Evolutionary conservation across 1,140 invertebrate species (phyloP), one percentile per base, ranked within the genome.

Genomic region (Bombus sylvicola): DNA sequence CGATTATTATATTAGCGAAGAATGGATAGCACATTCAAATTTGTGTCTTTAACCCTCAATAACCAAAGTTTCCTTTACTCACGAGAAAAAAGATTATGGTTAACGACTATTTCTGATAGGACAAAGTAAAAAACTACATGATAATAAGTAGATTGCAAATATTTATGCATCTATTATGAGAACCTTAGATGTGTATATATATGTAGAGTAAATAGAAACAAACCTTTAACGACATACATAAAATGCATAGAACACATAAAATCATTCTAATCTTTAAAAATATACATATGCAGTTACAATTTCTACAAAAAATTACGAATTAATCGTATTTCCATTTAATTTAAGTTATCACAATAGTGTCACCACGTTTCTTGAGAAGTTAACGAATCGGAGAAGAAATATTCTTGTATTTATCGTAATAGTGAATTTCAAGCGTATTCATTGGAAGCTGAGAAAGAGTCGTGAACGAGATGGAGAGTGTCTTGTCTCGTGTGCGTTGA

Each of bases 401-500:
- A 57, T 89, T 62, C 75, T 25, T 22, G 62, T 59, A 68, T 81
- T 83, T 89, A 81, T 89, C 80, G 15, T 66, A 77, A 9, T 87
- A 81, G 85, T 79, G 75, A 84, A 81, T 83, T 77, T 59, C 87
- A 80, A 72, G 69, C 62, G 74, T 68, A 76, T 87, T 89, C 72
- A 69, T 80, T 64, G 39, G 43, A 2, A 3, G 22, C n/a, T 37
- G 22, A 72, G 62, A 39, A 18, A 66, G 68, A 41, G 28, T 37
- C n/a, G 75, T 80, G 75, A 47, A 28, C 25, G 34, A 8, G 28
- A 28, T 15, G n/a, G 15, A n/a, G 18, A 37, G 15, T n/a, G 77
- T 73, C 69, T 87, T 74, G 77, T 83, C 83, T 81, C 68, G 66
- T 81, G 43, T 59, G 66, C 88, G 59, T 81, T 78, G 68, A 87